Conservation (phyloP, 2,113 vertebrate genomes). For the Callocephalon fimbriatum region DNA sequence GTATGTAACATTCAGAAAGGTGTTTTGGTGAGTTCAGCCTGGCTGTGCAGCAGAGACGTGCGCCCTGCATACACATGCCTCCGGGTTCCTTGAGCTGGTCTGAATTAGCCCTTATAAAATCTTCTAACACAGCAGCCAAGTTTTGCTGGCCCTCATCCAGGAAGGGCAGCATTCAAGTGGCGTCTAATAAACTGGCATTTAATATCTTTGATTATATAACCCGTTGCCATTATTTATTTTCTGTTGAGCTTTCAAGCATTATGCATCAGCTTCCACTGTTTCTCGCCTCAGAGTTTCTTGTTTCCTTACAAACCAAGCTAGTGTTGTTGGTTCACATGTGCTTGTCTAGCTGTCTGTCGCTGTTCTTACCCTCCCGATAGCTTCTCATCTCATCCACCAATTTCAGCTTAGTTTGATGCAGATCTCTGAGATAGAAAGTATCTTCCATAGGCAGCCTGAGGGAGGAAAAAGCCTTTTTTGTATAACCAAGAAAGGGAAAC, state of each 20-base stretch:
- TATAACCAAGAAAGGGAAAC: neutral
- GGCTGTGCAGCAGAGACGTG: neutral
- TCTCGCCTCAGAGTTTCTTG: neutral
- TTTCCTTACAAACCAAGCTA: neutral
- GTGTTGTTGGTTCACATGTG: neutral
- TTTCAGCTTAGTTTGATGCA: neutral
- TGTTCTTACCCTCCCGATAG: neutral
- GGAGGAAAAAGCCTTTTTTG: neutral
- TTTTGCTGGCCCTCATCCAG: slow-evolving; percentile 18
- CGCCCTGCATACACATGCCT: neutral
- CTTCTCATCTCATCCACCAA: neutral
- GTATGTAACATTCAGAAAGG: neutral
- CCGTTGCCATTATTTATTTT: neutral
- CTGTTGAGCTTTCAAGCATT: neutral
- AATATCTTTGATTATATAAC: neutral
- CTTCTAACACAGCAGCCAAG: neutral
- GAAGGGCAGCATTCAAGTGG: neutral
- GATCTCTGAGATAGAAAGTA: neutral
- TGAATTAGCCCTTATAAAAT: neutral
- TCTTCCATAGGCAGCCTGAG: neutral
- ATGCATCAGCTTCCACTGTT: neutral
- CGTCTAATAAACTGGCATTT: neutral
- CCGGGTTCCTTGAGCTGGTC: neutral
- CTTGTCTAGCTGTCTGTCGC: neutral
- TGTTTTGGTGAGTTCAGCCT: neutral